Conservation (phyloP, 2,888 invertebrate genomes). For the Suillia variegata region DNA sequence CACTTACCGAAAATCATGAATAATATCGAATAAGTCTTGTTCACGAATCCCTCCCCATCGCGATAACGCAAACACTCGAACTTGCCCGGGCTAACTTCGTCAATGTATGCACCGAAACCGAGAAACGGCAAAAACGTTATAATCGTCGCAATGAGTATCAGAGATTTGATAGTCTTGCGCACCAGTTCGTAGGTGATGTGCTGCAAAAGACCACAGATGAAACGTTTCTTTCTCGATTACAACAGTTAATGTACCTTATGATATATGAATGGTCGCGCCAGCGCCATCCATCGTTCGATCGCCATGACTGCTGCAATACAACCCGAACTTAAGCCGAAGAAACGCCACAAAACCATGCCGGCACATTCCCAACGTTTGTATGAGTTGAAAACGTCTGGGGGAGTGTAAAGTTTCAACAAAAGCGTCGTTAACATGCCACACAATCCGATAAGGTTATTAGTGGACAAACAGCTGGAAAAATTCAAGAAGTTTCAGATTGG, state of each 20-base stretch:
- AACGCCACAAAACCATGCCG: slow-evolving; percentile 72
- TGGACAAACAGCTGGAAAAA: slow-evolving; percentile 72
- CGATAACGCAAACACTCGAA: slow-evolving; percentile 73
- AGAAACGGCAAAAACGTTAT: slow-evolving; percentile 77
- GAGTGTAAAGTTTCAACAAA: slow-evolving; percentile 64
- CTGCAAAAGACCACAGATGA: slow-evolving; percentile 63
- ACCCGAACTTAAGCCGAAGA: slow-evolving; percentile 85
- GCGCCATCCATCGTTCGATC: slow-evolving; percentile 82
- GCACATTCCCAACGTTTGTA: slow-evolving; percentile 55
- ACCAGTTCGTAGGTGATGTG: slow-evolving; percentile 81
- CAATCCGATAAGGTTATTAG: slow-evolving; percentile 79
- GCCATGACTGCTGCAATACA: slow-evolving; percentile 90
- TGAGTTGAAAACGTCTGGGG: slow-evolving; percentile 45
- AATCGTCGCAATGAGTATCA: slow-evolving; percentile 73
- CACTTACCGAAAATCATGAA: slow-evolving; percentile 76
- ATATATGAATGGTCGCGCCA: slow-evolving; percentile 85
- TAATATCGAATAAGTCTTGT: slow-evolving; percentile 76
- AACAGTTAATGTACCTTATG: slow-evolving; percentile 70
- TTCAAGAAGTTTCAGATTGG: no score
- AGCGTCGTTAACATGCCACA: slow-evolving; percentile 78
- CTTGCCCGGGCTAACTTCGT: slow-evolving; percentile 53
- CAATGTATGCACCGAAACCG: slow-evolving; percentile 77
- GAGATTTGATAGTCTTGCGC: slow-evolving; percentile 70
- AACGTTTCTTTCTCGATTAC: background rate
- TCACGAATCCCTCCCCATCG: slow-evolving; percentile 68